These are phyloP conservation scores for Naso thynnoides DNA, from an alignment of 2,797 vertebrate species.

Conservation along the genomic window DNA sequence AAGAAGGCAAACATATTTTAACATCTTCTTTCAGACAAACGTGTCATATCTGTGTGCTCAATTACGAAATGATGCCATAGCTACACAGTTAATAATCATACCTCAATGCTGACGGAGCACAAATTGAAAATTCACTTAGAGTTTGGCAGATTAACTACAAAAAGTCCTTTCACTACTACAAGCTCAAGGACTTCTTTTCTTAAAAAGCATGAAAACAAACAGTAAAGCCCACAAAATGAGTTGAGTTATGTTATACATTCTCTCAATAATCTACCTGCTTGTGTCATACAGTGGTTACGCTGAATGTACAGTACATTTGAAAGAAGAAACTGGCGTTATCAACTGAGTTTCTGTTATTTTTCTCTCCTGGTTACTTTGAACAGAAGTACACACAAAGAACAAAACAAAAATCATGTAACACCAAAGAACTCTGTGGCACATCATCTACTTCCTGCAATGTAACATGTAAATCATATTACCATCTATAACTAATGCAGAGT, in stretches of 20 bases:
- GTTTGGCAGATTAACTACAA: conserved; percentile 23
- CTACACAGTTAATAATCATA: conserved; percentile 54
- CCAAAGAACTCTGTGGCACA: conserved; percentile 59
- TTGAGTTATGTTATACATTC: conserved; percentile 49
- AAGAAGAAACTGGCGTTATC: conserved; percentile 28
- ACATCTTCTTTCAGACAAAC: conserved; percentile 44
- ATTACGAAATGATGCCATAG: conserved; percentile 43
- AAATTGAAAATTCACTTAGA: conserved; percentile 22
- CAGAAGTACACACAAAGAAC: conserved; percentile 39
- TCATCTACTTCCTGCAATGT: conserved; percentile 54
- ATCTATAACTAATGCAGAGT: conserved; percentile 65
- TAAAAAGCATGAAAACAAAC: conserved; percentile 24
- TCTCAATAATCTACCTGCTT: conserved; percentile 68
- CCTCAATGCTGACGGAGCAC: conserved; percentile 59
- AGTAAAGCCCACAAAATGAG: conserved; percentile 29
- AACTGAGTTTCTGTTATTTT: conserved; percentile 31
- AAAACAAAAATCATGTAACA: conserved; percentile 43
- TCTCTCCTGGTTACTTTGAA: conserved; percentile 40
- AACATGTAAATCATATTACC: conserved; percentile 63
- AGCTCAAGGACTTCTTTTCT: conserved; percentile 27
- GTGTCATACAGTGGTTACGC: conserved; percentile 52
- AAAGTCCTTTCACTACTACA: conserved; percentile 9
- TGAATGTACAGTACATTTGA: conserved; percentile 53
- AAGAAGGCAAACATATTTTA: conserved; percentile 61
- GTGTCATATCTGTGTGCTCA: conserved; percentile 16